These are phyloP conservation scores for Salvelinus sp. DNA, from an alignment of 2,113 vertebrate species.

Conservation along the genomic window DNA sequence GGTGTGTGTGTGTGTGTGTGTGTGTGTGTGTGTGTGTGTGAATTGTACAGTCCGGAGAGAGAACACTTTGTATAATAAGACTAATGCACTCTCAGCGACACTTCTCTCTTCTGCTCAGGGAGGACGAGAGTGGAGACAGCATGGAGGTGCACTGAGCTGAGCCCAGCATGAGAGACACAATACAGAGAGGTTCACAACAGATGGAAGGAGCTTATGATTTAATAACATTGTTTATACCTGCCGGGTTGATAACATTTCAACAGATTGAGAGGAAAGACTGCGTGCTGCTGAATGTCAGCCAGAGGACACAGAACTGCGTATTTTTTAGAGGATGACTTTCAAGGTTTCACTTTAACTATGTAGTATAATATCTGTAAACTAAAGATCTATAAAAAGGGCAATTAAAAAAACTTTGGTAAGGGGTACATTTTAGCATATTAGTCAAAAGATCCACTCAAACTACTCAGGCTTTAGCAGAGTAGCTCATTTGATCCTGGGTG, in stretches of 20 bases:
- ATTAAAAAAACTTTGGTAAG: too few species aligned
- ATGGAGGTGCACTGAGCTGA: slow-evolving; percentile 7
- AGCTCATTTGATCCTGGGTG: too few species aligned
- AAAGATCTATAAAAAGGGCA: too few species aligned
- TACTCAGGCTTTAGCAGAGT: too few species aligned
- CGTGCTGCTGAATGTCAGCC: slow-evolving; percentile 1
- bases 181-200: slow-evolving; percentile 25
- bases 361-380: too few species aligned
- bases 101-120: slow-evolving; percentile 24
- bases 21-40: background rate
- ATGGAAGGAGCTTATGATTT: slow-evolving; percentile 36
- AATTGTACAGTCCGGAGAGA: slow-evolving; percentile 22
- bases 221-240: slow-evolving; percentile 38
- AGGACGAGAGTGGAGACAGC: slow-evolving; percentile 32
- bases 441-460: too few species aligned
- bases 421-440: too few species aligned
- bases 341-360: background rate
- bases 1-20: background rate
- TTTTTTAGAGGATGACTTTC: background rate
- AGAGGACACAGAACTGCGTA: slow-evolving; percentile 23
- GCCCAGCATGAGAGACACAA: slow-evolving; percentile 23
- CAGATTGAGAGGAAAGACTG: background rate
- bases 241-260: slow-evolving; percentile 32
- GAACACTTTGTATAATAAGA: slow-evolving; percentile 52
- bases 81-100: slow-evolving; percentile 37